Conservation (phyloP, 2,797 vertebrate species). For the Taeniopygia guttata region DNA sequence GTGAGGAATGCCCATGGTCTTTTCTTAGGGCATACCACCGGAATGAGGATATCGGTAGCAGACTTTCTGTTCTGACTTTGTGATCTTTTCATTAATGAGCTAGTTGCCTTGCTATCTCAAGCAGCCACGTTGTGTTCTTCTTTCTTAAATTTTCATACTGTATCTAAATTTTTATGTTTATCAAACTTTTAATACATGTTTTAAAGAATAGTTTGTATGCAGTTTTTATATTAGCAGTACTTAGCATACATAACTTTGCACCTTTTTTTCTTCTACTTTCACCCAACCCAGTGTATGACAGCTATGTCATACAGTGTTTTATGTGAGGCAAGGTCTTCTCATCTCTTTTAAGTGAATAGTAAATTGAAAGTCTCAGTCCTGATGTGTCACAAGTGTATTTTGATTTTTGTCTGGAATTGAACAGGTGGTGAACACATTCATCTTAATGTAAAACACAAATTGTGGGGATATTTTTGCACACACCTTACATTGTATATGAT, state of each 20-base stretch:
- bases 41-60: not conserved
- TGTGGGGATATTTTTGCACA: not conserved
- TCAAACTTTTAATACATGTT: not conserved
- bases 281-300: not conserved
- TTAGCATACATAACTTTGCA: not conserved
- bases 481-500: not conserved
- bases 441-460: not conserved
- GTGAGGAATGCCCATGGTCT: not conserved
- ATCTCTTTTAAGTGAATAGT: not conserved
- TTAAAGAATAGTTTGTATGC: not conserved
- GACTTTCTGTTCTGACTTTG: not conserved
- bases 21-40: not conserved
- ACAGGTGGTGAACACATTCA: not conserved
- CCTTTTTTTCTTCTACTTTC: not conserved
- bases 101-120: not conserved
- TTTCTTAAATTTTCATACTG: not conserved
- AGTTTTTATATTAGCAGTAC: not conserved
- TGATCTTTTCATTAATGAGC: not conserved
- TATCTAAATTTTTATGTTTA: not conserved
- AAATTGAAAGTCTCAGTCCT: not conserved
- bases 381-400: not conserved
- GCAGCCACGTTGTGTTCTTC: rapidly evolving
- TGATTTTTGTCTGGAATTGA: not conserved
- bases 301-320: not conserved
- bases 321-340: not conserved